These are phyloP conservation scores for Dorcus parallelipipedus DNA, from an alignment of 2,888 invertebrate genomes.

Conservation along the genomic window DNA sequence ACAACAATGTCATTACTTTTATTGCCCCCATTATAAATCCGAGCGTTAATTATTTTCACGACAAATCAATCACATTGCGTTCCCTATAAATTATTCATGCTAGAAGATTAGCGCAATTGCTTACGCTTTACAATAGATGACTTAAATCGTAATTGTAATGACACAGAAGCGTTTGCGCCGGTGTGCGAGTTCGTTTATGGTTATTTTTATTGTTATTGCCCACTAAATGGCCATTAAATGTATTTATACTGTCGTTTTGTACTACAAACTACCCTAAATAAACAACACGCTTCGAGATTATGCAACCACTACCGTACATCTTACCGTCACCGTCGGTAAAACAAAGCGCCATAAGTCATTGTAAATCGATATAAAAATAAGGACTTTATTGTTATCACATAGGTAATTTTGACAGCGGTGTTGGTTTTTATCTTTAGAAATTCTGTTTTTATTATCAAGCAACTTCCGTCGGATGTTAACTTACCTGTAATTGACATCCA, in stretches of 20 bases:
- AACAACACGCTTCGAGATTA: constrained; percentile 2
- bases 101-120: background rate
- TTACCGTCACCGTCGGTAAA: too few relatives aligned
- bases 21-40: constrained; percentile 3
- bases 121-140: background rate
- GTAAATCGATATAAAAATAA: too few relatives aligned
- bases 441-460: background rate
- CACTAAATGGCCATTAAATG: constrained; percentile 45
- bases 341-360: too few relatives aligned
- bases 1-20: constrained; percentile 13
- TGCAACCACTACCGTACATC: background rate
- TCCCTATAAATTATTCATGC: too few relatives aligned
- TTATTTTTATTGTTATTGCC: constrained; percentile 46
- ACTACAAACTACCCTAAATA: constrained; percentile 14
- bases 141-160: background rate
- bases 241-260: constrained; percentile 44
- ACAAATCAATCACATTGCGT: too few relatives aligned
- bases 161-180: constrained; percentile 3
- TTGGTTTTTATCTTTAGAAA: background rate
- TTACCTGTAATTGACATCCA: constrained; percentile 98
- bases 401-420: too few relatives aligned
- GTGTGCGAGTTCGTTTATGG: constrained; percentile 34
- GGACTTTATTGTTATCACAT: too few relatives aligned
- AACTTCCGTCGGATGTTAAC: constrained; percentile 33
- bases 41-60: too few relatives aligned